Conservation (phyloP, 2,113 vertebrate species). For the Ageneiosus marmoratus region DNA sequence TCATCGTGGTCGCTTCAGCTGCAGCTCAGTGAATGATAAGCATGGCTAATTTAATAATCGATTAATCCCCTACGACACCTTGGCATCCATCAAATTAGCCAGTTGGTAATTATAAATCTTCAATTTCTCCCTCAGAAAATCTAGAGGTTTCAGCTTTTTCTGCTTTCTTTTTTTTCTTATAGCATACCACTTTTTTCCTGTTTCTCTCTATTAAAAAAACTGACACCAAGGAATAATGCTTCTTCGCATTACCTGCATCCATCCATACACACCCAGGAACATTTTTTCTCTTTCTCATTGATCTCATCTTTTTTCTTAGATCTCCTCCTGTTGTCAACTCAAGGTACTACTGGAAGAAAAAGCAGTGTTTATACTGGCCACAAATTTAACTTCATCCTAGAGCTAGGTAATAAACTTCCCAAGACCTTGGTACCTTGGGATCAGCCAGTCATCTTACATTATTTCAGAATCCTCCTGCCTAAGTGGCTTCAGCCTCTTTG, state of each 20-base stretch:
- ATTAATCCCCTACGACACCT: conserved; percentile 63
- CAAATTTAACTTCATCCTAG: background rate
- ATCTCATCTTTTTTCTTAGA: conserved; percentile 19
- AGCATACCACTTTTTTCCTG: conserved; percentile 2
- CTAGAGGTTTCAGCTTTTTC: background rate
- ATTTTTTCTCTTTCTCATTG: background rate
- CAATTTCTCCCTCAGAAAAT: background rate
- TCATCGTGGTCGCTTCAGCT: conserved; percentile 64
- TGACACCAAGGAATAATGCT: background rate
- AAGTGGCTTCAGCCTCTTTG: conserved; percentile 1
- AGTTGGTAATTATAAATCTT: conserved; percentile 52
- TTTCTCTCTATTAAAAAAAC: conserved; percentile 12
- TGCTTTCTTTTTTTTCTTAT: background rate
- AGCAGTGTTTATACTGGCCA: background rate
- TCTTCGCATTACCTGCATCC: background rate
- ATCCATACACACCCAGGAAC: background rate
- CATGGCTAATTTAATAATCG: conserved; percentile 71
- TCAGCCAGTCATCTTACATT: background rate
- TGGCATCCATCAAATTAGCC: conserved; percentile 61
- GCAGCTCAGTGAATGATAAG: conserved; percentile 66
- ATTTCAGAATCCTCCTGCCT: background rate
- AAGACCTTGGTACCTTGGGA: background rate
- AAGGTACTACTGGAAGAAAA: conserved; percentile 34
- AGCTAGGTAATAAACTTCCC: background rate
- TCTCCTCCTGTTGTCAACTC: conserved; percentile 35